A percentile compares a stretch with the other conserved stretches of the same genome.
These are phyloP conservation scores for Schizopygopsis malacanthus DNA, from an alignment of 2,797 vertebrate genomes.

Conservation along the genomic window DNA sequence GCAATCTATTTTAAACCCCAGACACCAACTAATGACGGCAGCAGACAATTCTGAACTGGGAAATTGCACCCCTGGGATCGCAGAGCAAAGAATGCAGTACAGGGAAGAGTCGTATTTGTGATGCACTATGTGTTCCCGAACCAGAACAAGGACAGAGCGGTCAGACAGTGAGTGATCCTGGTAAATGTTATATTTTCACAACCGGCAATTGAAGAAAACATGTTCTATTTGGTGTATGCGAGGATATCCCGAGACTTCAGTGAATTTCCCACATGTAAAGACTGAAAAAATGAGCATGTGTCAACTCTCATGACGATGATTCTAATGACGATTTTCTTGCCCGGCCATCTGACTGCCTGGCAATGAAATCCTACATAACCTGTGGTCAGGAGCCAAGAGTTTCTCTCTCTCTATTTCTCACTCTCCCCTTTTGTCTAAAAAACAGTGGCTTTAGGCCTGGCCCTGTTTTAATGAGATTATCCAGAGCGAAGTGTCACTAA, in stretches of 20 bases:
- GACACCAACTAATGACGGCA: slow-evolving; percentile 66
- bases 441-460: slow-evolving; percentile 66
- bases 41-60: slow-evolving; percentile 72
- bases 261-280: slow-evolving; percentile 34
- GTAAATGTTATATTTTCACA: slow-evolving; percentile 7
- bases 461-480: slow-evolving; percentile 86
- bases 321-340: slow-evolving; percentile 43
- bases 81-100: slow-evolving; percentile 56
- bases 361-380: slow-evolving; percentile 43
- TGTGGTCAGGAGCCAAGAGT: slow-evolving; percentile 46
- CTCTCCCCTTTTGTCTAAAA: slow-evolving; percentile 59
- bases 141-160: slow-evolving; percentile 67
- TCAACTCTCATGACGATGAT: slow-evolving; percentile 35
- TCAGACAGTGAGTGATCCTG: slow-evolving; percentile 45
- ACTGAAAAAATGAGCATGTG: slow-evolving; percentile 37
- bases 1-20: slow-evolving; percentile 59
- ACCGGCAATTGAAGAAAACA: slow-evolving; percentile 2
- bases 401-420: slow-evolving; percentile 15
- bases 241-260: not conserved
- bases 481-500: slow-evolving; percentile 86
- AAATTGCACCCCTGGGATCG: slow-evolving; percentile 76
- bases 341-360: slow-evolving; percentile 49
- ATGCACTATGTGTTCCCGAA: slow-evolving; percentile 66
- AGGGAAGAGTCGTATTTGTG: slow-evolving; percentile 70
- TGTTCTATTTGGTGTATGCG: not conserved